Conservation (phyloP, 2,797 vertebrate species). For the Chelonia mydas region DNA sequence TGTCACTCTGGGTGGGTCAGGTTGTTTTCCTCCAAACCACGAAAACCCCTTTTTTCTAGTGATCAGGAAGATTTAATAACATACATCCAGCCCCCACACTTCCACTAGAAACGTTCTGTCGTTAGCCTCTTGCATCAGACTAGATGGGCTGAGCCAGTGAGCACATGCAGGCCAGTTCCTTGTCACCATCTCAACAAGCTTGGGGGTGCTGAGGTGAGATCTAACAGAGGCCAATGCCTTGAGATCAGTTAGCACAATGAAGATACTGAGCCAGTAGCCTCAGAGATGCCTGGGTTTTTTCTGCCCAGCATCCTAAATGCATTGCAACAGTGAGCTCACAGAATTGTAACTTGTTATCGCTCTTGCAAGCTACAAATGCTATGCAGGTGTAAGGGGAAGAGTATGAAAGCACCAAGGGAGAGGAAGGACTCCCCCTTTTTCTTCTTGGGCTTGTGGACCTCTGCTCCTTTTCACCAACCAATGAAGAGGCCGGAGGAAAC, state of each 20-base stretch:
- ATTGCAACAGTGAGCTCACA: background rate
- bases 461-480: background rate
- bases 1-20: background rate
- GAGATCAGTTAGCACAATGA: background rate
- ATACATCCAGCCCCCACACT: background rate
- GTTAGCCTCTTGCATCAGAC: background rate
- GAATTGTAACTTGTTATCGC: background rate
- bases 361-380: background rate
- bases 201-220: background rate
- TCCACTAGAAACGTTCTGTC: background rate
- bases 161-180: background rate
- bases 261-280: background rate
- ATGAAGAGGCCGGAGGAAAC: background rate
- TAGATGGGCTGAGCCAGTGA: background rate
- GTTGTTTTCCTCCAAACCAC: background rate
- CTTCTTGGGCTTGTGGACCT: background rate
- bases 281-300: background rate
- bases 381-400: background rate
- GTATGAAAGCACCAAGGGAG: background rate
- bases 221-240: background rate
- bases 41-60: background rate
- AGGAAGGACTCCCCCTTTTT: background rate
- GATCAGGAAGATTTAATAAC: background rate
- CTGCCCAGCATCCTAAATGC: background rate
- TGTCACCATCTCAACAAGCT: background rate